Evolutionary conservation across 2,888 invertebrate species (phyloP), one percentile per base, ranked within the genome.

Genomic region (Dichetophora obliterata): DNA sequence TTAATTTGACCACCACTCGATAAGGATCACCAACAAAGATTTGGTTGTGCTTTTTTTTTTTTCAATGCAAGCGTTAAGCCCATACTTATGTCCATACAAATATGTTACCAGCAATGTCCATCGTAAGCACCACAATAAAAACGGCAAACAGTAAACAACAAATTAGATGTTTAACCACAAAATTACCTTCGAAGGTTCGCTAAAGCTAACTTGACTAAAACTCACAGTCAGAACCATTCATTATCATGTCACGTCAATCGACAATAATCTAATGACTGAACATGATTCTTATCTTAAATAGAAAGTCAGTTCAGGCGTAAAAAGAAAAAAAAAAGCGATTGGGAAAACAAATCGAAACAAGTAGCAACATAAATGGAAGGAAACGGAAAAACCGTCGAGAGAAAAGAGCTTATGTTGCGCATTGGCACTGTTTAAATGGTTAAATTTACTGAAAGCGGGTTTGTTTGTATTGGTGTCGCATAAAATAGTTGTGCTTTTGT

Each of bases 181-280:
- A 68, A 68, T 68, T 48, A 68, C 68, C 27, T 68, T 14, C 11
- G 27, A 68, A 50, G 48, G 50, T 52, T 27, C 27, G 27, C 22
- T 68, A n/a, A 31, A 43, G 68, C 68, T 22, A 50, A 50, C 63
- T 19, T 19, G 66, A 66, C 31, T 11, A 27, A 50, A 65, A 65
- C 24, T 16, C 16, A 34, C 14, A 68, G 50, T 50, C 34, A 16
- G 50, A 68, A 24, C 50, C 84, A 83, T 86, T 84, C 84, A 86
- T 85, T 86, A 85, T 86, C 86, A 82, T 83, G 85, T 85, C 85
- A 85, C 85, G 86, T 86, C 85, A 86, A 86, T 85, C 85, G 83
- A 82, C 84, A 85, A 82, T 85, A 82, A 85, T 85, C 86, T 85
- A 86, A 85, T 86, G 85, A 82, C 86, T 85, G 84, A 84, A 85